phyloP scores from a whole-genome alignment of 2,888 invertebrate species.

The Pachydiplax longipennis region DNA sequence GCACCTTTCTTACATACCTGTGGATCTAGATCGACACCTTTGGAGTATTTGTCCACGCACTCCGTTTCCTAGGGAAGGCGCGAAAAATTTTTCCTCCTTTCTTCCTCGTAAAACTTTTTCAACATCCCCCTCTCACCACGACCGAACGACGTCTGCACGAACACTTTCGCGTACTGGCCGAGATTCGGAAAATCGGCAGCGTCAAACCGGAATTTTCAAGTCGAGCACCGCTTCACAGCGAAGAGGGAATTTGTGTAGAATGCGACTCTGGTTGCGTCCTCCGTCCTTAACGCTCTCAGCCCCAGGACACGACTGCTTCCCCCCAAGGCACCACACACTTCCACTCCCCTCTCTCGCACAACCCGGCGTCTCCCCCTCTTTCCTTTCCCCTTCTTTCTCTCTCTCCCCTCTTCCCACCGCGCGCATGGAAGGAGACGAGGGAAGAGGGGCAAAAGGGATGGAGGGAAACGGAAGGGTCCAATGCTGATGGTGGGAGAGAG shows the following conservation, averaged over 20 bases:
- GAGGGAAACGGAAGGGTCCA: neutral
- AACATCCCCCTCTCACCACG: too few relatives aligned
- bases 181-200: neutral
- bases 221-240: neutral
- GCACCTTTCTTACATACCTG: neutral
- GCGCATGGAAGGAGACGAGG: slow-evolving; percentile 3
- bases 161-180: neutral
- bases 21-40: neutral
- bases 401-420: neutral
- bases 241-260: neutral
- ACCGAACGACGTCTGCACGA: neutral
- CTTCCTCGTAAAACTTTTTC: neutral
- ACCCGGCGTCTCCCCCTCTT: slow-evolving; percentile 48
- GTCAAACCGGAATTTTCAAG: neutral
- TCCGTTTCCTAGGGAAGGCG: neutral
- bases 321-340: neutral
- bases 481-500: neutral
- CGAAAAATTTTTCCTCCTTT: neutral
- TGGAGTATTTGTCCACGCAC: neutral
- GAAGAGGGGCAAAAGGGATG: neutral
- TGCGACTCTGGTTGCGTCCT: neutral
- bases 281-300: slow-evolving; percentile 8
- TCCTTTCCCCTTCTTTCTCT: slow-evolving; percentile 42
- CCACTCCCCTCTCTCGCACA: neutral
- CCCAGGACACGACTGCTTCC: slow-evolving; percentile 35